Conservation (phyloP, 2,797 vertebrate species). For the Poecilia wingei region DNA sequence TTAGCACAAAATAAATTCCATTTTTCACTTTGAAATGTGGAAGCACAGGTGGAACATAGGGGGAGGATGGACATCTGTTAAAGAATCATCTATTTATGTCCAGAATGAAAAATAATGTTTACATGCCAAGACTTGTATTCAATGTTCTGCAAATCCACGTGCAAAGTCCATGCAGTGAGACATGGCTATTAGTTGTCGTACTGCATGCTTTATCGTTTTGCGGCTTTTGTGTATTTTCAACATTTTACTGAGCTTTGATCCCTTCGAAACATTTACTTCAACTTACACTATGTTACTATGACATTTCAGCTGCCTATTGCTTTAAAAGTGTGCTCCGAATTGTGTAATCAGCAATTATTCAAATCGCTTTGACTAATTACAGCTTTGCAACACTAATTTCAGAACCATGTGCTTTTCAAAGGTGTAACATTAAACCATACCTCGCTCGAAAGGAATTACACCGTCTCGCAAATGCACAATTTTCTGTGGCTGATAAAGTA, state of each 20-base stretch:
- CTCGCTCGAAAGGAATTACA: constrained; percentile 30
- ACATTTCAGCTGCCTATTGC: constrained; percentile 20
- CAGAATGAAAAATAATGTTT: neutral
- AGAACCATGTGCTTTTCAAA: constrained; percentile 16
- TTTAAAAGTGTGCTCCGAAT: constrained; percentile 14
- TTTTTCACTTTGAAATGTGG: constrained; percentile 64
- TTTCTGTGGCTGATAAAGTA: constrained; percentile 45
- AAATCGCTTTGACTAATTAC: constrained; percentile 29
- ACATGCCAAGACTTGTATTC: neutral
- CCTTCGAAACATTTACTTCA: neutral
- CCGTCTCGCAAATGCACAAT: constrained; percentile 10
- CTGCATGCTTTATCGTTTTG: neutral
- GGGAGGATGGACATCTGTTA: constrained; percentile 53
- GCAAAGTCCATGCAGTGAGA: neutral
- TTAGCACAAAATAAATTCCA: constrained; percentile 65
- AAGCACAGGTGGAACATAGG: constrained; percentile 45
- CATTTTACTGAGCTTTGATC: neutral
- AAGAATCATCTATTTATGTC: constrained; percentile 20
- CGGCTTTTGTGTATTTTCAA: constrained; percentile 7
- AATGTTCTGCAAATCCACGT: neutral
- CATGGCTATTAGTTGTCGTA: neutral
- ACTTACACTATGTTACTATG: neutral
- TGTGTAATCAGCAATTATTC: constrained; percentile 11
- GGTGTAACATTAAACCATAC: constrained; percentile 22
- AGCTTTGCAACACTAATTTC: neutral